Conservation (phyloP, 2,888 invertebrate genomes). For the Heliconius ismenius region DNA sequence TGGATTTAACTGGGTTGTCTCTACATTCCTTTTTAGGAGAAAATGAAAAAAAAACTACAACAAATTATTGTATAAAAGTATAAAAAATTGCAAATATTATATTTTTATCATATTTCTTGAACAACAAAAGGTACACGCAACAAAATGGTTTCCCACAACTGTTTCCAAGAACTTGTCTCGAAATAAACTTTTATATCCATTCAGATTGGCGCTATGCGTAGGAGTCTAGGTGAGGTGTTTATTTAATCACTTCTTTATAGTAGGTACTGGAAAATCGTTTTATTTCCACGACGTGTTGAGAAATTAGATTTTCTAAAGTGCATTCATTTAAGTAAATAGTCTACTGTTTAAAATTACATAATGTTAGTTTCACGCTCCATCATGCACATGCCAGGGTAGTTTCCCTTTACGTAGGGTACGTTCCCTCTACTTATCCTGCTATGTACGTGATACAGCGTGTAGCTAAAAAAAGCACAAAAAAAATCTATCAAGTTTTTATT, state of each 20-base stretch:
- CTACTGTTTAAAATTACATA: neutral
- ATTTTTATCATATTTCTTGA: neutral
- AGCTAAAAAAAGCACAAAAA: no score
- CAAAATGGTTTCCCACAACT: slow-evolving; percentile 23
- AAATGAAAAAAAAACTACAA: neutral
- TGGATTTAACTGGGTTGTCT: no score
- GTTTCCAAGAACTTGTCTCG: neutral
- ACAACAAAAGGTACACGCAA: neutral
- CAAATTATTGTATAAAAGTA: neutral
- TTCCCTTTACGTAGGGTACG: no score
- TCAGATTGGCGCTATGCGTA: slow-evolving; percentile 32
- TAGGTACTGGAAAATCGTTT: neutral
- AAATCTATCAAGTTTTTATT: no score
- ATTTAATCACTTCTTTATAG: neutral
- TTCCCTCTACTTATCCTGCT: no score
- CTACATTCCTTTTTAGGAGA: neutral
- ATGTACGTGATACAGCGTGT: no score
- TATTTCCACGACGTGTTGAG: neutral
- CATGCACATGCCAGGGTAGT: neutral
- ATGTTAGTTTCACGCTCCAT: neutral
- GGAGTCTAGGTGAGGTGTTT: slow-evolving; percentile 39
- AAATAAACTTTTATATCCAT: slow-evolving; percentile 22
- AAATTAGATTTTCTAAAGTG: neutral
- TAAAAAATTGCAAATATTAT: neutral
- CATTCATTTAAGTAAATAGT: neutral